These are phyloP conservation scores for Sylvia atricapilla DNA, from an alignment of 2,113 vertebrate genomes.

Conservation along the genomic window DNA sequence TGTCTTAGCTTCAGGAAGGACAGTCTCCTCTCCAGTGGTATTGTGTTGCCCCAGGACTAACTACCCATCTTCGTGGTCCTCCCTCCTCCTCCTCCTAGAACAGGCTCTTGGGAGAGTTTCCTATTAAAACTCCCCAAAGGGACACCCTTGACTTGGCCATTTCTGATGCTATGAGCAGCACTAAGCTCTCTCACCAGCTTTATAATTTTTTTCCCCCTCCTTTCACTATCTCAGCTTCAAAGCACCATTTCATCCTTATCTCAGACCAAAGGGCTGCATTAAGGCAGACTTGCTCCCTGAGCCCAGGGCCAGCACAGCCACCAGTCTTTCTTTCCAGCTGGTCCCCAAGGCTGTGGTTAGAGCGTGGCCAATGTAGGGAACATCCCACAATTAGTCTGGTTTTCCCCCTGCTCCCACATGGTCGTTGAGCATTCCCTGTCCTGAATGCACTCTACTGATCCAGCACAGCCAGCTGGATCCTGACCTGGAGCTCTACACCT, in stretches of 20 bases:
- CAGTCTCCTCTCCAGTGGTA: background rate
- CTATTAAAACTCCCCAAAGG: background rate
- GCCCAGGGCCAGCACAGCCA: background rate
- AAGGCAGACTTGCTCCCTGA: background rate
- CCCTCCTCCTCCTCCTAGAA: background rate
- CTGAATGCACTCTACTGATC: fast-evolving
- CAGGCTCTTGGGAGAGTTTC: background rate
- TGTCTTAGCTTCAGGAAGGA: background rate
- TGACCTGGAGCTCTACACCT: background rate
- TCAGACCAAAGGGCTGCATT: background rate
- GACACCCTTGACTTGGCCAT: background rate
- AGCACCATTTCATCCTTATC: background rate
- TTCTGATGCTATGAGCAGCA: background rate
- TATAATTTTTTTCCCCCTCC: background rate
- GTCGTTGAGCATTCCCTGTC: background rate
- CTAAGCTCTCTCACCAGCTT: background rate
- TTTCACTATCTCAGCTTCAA: background rate
- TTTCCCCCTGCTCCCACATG: background rate
- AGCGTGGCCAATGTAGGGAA: background rate
- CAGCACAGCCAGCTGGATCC: background rate
- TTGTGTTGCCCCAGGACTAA: background rate
- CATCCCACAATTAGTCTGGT: background rate
- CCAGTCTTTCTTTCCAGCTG: background rate
- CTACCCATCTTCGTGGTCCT: background rate
- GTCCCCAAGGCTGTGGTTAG: background rate